Evolutionary conservation across 2,888 invertebrate genomes (phyloP).

Genomic region (Emmelina monodactyla): DNA sequence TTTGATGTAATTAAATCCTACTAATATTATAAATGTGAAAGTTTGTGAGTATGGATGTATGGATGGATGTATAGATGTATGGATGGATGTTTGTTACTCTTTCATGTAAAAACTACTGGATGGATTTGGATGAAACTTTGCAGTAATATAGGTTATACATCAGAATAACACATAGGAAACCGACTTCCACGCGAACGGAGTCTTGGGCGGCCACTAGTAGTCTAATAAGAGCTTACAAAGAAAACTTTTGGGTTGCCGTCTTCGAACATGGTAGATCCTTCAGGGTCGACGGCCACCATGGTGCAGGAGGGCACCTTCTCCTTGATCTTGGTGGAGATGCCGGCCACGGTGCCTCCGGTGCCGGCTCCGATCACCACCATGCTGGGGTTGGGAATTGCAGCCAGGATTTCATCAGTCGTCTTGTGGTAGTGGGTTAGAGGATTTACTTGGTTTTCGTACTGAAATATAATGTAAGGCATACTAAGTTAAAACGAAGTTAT

Average conservation of each 20-base stretch:
- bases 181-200: no score
- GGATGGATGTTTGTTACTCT: no score
- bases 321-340: conserved; percentile 85
- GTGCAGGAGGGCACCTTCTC: conserved; percentile 76
- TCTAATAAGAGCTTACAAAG: conserved; percentile 20
- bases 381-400: conserved; percentile 73
- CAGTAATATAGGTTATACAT: no score
- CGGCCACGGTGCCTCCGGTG: conserved; percentile 91
- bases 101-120: no score
- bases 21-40: no score
- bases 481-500: no score
- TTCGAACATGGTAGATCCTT: conserved; percentile 70
- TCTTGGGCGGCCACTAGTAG: no score
- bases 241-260: conserved; percentile 64
- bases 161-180: no score
- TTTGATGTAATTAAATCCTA: no score
- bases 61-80: no score
- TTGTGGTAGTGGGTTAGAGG: conserved; percentile 93
- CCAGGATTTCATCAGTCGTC: conserved; percentile 88
- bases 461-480: conserved; percentile 10
- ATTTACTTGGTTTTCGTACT: conserved; percentile 91
- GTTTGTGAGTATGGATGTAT: no score
- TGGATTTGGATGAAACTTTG: no score
- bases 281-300: conserved; percentile 86
- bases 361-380: conserved; percentile 84